Conservation (phyloP, 2,113 vertebrate genomes). For the Calyptommatus sinebrachiatus region DNA sequence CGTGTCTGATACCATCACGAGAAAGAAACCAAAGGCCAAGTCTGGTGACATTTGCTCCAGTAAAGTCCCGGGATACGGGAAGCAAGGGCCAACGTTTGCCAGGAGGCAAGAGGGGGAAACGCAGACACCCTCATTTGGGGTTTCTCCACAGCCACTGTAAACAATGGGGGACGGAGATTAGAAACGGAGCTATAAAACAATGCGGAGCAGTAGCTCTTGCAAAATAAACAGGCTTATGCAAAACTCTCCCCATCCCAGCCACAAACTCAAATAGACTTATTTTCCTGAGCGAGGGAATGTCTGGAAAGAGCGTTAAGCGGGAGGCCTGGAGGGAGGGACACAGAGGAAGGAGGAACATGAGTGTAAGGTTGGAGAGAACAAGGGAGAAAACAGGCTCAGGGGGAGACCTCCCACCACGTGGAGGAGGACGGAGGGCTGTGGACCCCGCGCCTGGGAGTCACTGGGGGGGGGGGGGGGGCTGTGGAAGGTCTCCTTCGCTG, state of each 20-base stretch:
- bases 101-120: conserved; percentile 56
- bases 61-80: conserved; percentile 55
- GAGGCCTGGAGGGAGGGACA: conserved; percentile 25
- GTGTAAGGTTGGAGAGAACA: background rate
- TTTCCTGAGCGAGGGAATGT: conserved; percentile 49
- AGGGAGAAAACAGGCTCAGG: conserved; percentile 31
- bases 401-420: conserved; percentile 17
- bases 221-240: conserved; percentile 62
- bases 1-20: conserved; percentile 26
- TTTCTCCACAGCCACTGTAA: conserved; percentile 59
- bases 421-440: conserved; percentile 3
- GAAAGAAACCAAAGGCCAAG: conserved; percentile 53
- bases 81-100: conserved; percentile 41
- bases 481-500: conserved; percentile 4
- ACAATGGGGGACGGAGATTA: conserved; percentile 51
- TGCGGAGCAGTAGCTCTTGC: conserved; percentile 56
- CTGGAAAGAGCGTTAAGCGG: conserved; percentile 38
- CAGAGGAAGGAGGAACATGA: background rate
- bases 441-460: conserved; percentile 35
- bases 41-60: conserved; percentile 49
- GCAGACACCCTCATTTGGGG: conserved; percentile 52
- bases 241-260: conserved; percentile 58
- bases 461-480: conserved; percentile 23
- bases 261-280: conserved; percentile 52
- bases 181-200: conserved; percentile 61